Conservation (phyloP, 2,797 vertebrate genomes). For the Apogon hyalosoma region DNA sequence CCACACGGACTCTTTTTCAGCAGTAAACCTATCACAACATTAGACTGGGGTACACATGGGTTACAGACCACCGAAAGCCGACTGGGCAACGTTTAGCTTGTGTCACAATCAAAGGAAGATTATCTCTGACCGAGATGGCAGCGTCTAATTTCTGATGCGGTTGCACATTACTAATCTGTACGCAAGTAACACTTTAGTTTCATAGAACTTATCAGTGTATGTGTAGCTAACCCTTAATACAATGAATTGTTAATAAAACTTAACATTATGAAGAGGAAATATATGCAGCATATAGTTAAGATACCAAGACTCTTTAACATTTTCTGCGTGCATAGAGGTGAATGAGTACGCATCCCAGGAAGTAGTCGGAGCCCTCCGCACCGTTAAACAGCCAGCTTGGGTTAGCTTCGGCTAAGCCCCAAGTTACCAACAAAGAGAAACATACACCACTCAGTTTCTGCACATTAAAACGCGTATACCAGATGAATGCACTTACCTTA, state of each 20-base stretch:
- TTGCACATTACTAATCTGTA: constrained; percentile 25
- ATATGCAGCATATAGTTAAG: rapidly evolving
- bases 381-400: constrained; percentile 20
- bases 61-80: rapidly evolving
- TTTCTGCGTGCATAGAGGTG: constrained; percentile 7
- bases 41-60: rapidly evolving
- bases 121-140: background rate
- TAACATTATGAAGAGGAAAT: rapidly evolving
- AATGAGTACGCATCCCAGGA: constrained; percentile 14
- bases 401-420: constrained; percentile 58
- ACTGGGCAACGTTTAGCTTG: background rate
- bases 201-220: background rate
- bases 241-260: background rate
- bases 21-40: rapidly evolving
- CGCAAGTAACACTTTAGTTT: background rate
- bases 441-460: constrained; percentile 11
- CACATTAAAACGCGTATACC: background rate
- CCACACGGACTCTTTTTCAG: too few species aligned
- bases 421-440: constrained; percentile 66
- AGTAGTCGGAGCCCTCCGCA: constrained; percentile 49
- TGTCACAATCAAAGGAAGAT: background rate
- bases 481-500: constrained; percentile 65
- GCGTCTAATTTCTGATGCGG: constrained; percentile 33
- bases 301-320: rapidly evolving
- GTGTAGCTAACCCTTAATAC: background rate